Evolutionary conservation across 2,113 vertebrate species (phyloP).

Genomic region (Tenebrosternarchus preto): DNA sequence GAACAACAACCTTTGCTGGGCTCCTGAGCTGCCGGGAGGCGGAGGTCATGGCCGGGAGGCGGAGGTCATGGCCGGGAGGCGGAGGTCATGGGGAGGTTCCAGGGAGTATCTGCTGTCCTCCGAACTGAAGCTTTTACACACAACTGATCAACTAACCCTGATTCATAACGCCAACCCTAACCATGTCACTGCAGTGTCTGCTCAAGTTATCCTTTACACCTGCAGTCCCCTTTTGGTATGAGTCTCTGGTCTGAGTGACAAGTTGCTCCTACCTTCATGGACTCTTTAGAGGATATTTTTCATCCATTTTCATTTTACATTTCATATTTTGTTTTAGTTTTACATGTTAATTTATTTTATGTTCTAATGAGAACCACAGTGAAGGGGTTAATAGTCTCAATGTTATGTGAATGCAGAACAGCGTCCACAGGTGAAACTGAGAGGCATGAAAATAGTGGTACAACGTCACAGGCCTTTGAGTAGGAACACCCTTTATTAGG

Average conservation of each 20-base stretch:
- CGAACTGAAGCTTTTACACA: conserved; percentile 9
- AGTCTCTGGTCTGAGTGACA: not conserved
- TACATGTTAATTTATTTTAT: no score
- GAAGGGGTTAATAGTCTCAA: not conserved
- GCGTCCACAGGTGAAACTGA: no score
- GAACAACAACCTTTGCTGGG: conserved; percentile 71
- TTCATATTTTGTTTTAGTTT: not conserved
- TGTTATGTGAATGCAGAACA: not conserved
- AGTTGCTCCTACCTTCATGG: not conserved
- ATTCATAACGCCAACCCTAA: no score
- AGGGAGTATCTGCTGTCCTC: not conserved
- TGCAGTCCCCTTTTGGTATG: not conserved
- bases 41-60: not conserved
- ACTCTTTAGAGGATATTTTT: not conserved
- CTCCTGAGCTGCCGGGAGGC: conserved; percentile 14
- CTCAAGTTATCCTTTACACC: not conserved
- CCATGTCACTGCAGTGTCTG: not conserved
- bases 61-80: not conserved
- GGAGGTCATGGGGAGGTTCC: not conserved
- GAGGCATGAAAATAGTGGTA: no score
- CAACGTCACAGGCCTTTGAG: no score
- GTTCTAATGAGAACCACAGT: not conserved
- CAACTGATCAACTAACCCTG: not conserved
- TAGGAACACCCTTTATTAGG: no score
- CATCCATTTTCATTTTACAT: not conserved